Conservation (phyloP, 2,113 vertebrate genomes). For the Cephalopholis sonnerati region DNA sequence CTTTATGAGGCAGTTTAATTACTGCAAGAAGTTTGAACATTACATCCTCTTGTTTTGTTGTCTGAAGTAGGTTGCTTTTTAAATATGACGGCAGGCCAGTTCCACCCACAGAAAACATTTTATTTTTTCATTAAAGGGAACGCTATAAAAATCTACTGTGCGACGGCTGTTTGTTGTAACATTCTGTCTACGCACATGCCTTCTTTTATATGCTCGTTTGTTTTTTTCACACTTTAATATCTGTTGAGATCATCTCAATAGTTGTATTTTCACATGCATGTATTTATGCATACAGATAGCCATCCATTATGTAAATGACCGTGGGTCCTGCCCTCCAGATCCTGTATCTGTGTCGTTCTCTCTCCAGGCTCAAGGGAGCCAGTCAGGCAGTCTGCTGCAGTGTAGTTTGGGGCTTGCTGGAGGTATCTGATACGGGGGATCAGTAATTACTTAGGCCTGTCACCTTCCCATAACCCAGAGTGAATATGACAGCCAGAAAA, state of each 20-base stretch:
- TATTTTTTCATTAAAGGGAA: slow-evolving; percentile 31
- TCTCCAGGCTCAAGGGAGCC: slow-evolving; percentile 23
- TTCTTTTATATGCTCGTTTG: background rate
- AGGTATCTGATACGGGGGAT: slow-evolving; percentile 72
- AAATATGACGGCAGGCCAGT: slow-evolving; percentile 32
- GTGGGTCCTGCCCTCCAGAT: slow-evolving; percentile 3
- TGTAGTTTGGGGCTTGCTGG: slow-evolving; percentile 38
- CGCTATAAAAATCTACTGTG: background rate
- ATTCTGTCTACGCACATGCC: background rate
- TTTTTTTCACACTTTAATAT: background rate
- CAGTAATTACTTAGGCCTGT: slow-evolving; percentile 78
- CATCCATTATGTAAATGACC: slow-evolving; percentile 16
- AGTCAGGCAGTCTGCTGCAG: slow-evolving; percentile 54
- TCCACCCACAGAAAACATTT: slow-evolving; percentile 12
- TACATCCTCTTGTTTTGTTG: slow-evolving; percentile 35
- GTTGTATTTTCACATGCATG: background rate
- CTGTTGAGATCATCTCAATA: background rate
- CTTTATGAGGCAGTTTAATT: slow-evolving; percentile 54
- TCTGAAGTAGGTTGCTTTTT: slow-evolving; percentile 36
- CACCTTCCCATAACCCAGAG: slow-evolving; percentile 75
- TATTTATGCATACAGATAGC: background rate
- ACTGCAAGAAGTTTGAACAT: slow-evolving; percentile 43
- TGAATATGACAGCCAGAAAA: slow-evolving; percentile 81
- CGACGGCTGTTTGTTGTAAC: background rate
- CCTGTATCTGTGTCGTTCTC: background rate